Evolutionary conservation across 1,140 invertebrate genomes (phyloP), one percentile per base, ranked within the genome.

Genomic region (Magallana ariakensis): DNA sequence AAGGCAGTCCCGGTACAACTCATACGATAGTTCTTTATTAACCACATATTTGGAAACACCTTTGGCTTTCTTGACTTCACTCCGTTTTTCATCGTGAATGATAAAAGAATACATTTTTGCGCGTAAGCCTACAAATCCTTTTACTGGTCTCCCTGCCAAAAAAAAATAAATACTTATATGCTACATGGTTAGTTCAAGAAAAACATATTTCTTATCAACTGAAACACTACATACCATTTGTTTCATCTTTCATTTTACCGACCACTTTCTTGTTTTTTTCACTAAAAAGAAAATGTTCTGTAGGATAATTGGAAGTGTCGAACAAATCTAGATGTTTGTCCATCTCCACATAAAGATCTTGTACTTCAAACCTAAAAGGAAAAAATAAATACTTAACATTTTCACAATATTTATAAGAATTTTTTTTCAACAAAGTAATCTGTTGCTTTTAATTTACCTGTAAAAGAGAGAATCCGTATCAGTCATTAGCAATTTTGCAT

Each of bases 171-270:
- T 46, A 46, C 5, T 46, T 5, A 46, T 46, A 46, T 46, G 33
- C 33, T 46, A 46, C 3, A 46, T 46, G 33, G 2, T 46, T 46
- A 46, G 33, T 46, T 46, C 33, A 46, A 46, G 33, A 46, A 46
- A 46, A 46, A 46, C 2, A 46, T 4, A 4, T 46, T 46, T 46
- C 33, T 46, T 46, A 46, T 46, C 3, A 33, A 62, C 8, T 85
- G 33, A 46, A 46, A 4, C 33, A 46, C 33, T 46, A 46, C 33
- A 46, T 87, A 7, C 94, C 94, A 87, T 92, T 92, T 46, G 91
- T 91, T 91, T 96, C 95, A 93, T 95, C 95, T 92, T 95, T 96
- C 89, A 95, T 94, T 91, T 95, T 94, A 9, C 95, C 95, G 7
- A 95, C 33, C 6, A 95, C 93, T 88, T 96, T 96, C 90, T 95